Percentiles rank a stretch among this genome's conserved stretches.
Conservation (phyloP, 1,140 invertebrate genomes). For the Elysia chlorotica region DNA sequence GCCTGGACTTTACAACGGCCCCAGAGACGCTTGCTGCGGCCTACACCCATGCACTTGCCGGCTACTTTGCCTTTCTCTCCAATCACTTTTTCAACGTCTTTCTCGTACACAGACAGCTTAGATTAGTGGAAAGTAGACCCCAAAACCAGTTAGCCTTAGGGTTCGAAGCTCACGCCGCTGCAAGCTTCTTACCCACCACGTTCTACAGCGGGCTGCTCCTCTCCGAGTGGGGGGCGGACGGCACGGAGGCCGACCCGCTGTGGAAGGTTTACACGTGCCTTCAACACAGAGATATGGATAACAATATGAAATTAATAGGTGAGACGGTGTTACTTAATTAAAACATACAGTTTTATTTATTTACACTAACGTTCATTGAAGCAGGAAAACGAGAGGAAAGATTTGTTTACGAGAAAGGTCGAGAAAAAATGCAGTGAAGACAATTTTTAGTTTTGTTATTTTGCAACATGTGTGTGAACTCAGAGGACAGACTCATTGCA, state of each 20-base stretch:
- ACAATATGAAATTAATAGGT: slow-evolving; percentile 32
- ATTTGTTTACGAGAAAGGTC: too few relatives aligned
- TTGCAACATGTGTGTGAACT: too few relatives aligned
- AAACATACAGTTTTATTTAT: too few relatives aligned
- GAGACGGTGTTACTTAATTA: too few relatives aligned
- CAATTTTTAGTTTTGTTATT: too few relatives aligned
- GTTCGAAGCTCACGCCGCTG: slow-evolving; percentile 1
- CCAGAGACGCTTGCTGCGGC: background rate
- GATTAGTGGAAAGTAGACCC: slow-evolving; percentile 19
- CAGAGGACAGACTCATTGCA: too few relatives aligned
- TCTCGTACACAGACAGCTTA: background rate
- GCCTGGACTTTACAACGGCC: slow-evolving; percentile 15
- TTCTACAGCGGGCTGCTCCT: background rate
- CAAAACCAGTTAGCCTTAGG: slow-evolving; percentile 23
- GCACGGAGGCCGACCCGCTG: background rate
- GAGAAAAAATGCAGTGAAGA: too few relatives aligned
- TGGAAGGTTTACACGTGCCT: slow-evolving; percentile 31
- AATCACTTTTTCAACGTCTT: background rate
- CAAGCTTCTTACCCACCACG: background rate
- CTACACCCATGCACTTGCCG: background rate
- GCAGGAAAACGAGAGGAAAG: too few relatives aligned
- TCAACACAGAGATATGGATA: slow-evolving; percentile 25
- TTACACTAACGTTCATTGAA: too few relatives aligned
- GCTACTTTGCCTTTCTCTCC: slow-evolving; percentile 16
- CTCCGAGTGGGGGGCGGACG: background rate